These are phyloP conservation scores for Heterodera schachtii DNA, from an alignment of 1,140 invertebrate species.

Conservation along the genomic window DNA sequence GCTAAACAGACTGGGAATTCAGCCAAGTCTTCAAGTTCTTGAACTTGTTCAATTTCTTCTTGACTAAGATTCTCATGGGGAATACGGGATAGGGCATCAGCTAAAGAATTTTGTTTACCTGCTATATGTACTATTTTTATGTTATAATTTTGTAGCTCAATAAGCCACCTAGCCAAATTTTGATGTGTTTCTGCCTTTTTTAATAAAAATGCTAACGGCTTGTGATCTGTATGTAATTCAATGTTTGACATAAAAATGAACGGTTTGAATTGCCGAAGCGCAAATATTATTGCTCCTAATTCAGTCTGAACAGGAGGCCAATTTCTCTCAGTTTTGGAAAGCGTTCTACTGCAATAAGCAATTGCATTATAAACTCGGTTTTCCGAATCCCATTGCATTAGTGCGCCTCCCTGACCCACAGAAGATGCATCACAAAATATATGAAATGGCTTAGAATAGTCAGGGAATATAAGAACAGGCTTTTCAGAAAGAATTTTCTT, in stretches of 20 bases:
- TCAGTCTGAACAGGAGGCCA: slow-evolving; percentile 24
- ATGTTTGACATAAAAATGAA: slow-evolving; percentile 16
- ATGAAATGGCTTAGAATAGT: slow-evolving; percentile 39
- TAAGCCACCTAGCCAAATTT: slow-evolving; percentile 6
- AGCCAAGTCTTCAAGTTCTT: slow-evolving; percentile 29
- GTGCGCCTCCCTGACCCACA: slow-evolving; percentile 6
- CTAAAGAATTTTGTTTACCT: slow-evolving; percentile 16
- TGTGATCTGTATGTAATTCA: slow-evolving; percentile 31
- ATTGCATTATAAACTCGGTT: slow-evolving; percentile 18
- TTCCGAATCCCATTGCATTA: slow-evolving; percentile 20
- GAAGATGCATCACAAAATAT: slow-evolving; percentile 27
- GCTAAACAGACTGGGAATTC: slow-evolving; percentile 25
- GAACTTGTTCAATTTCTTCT: neutral
- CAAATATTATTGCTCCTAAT: slow-evolving; percentile 28
- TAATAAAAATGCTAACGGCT: slow-evolving; percentile 20
- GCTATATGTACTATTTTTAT: slow-evolving; percentile 31
- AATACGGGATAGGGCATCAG: slow-evolving; percentile 24
- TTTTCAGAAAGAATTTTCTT: slow-evolving; percentile 18
- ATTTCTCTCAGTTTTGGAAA: slow-evolving; percentile 9
- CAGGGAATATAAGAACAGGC: slow-evolving; percentile 32
- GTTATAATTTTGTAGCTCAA: slow-evolving; percentile 29
- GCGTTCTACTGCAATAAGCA: slow-evolving; percentile 19
- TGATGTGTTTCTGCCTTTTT: slow-evolving; percentile 19
- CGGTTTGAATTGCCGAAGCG: slow-evolving; percentile 17
- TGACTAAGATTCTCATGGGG: slow-evolving; percentile 13